Evolutionary conservation across 2,113 vertebrate species (phyloP).

Genomic region (Hydropotes inermis): DNA sequence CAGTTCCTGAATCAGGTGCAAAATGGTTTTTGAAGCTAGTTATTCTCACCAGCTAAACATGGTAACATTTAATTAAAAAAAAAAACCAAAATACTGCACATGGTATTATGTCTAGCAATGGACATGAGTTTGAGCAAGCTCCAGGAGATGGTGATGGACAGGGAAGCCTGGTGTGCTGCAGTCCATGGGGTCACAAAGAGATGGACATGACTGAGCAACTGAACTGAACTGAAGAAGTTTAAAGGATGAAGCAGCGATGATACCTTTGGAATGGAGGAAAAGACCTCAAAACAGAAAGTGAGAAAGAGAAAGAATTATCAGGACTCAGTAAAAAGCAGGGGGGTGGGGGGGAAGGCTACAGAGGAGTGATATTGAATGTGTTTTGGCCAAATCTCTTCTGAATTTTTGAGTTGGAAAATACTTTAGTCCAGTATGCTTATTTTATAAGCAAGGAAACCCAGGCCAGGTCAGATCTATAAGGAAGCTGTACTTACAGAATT

Average conservation of each 20-base stretch:
- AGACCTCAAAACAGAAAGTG: background rate
- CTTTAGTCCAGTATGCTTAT: background rate
- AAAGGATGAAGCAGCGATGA: background rate
- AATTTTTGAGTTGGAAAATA: background rate
- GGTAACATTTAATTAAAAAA: background rate
- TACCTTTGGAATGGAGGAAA: background rate
- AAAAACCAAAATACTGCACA: background rate
- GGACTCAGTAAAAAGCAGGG: background rate
- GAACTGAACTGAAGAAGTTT: background rate
- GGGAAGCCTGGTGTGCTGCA: background rate
- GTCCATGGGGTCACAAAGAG: background rate
- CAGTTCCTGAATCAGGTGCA: background rate
- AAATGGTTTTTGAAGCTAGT: background rate
- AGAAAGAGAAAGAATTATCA: background rate
- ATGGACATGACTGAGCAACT: background rate
- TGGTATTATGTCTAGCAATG: background rate
- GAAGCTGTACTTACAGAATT: background rate
- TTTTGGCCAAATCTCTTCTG: background rate
- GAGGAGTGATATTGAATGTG: background rate
- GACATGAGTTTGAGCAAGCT: background rate
- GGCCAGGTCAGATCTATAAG: background rate
- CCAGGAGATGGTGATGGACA: background rate
- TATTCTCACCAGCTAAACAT: background rate
- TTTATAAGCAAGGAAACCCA: background rate
- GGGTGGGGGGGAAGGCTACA: accelerated